Percentiles rank a stretch among this genome's conserved stretches.
These are phyloP conservation scores for Leptarthrus brevirostris DNA, from an alignment of 2,888 invertebrate genomes.

Conservation along the genomic window DNA sequence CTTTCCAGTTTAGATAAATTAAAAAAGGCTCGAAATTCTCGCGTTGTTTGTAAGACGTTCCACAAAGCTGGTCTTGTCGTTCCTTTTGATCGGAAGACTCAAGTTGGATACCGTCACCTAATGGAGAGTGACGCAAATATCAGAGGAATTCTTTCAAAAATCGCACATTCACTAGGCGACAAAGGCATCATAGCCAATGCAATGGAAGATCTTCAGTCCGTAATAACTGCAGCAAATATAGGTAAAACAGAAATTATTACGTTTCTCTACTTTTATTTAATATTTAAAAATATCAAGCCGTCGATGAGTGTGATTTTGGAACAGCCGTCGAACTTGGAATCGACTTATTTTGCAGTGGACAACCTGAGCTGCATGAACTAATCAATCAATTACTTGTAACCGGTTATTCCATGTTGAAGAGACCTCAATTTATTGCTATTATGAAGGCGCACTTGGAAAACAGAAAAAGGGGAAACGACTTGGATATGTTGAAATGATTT, in stretches of 20 bases:
- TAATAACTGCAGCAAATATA: constrained; percentile 85
- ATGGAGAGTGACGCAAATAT: constrained; percentile 77
- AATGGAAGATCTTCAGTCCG: constrained; percentile 80
- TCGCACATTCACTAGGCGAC: constrained; percentile 71
- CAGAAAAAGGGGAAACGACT: constrained; percentile 71
- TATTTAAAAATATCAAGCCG: constrained; percentile 70
- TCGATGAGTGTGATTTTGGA: constrained; percentile 96
- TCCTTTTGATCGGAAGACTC: constrained; percentile 82
- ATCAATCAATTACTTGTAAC: constrained; percentile 75
- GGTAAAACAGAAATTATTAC: constrained; percentile 47
- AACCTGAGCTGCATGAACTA: constrained; percentile 75
- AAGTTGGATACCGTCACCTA: constrained; percentile 85
- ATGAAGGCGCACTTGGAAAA: constrained; percentile 79
- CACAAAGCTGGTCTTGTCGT: constrained; percentile 88
- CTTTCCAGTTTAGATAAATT: constrained; percentile 71
- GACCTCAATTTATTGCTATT: constrained; percentile 80
- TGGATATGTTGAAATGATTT: constrained; percentile 67
- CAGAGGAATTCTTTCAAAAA: constrained; percentile 75
- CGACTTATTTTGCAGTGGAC: constrained; percentile 83
- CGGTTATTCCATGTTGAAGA: constrained; percentile 80
- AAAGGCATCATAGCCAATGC: constrained; percentile 70
- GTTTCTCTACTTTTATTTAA: neutral
- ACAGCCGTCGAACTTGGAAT: constrained; percentile 90
- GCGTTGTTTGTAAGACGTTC: constrained; percentile 77
- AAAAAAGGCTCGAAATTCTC: constrained; percentile 73